These are phyloP conservation scores for Sepioteuthis lessoniana DNA, from an alignment of 2,888 invertebrate species.

Conservation along the genomic window DNA sequence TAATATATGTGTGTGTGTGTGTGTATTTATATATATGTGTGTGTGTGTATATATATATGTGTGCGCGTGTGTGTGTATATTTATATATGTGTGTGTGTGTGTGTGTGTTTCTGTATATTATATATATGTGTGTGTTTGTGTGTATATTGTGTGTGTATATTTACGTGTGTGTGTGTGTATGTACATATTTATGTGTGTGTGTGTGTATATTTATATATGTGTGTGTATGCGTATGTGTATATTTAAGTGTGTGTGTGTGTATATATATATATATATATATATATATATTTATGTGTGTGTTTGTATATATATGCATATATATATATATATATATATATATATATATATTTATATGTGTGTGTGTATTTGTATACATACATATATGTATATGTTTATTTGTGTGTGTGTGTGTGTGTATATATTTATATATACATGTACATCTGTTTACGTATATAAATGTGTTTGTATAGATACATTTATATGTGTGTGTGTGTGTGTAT, in stretches of 20 bases:
- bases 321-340: conserved; percentile 34
- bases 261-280: background rate
- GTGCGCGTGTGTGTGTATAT: background rate
- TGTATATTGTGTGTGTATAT: too few relatives aligned
- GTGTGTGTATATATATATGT: background rate
- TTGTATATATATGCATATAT: background rate
- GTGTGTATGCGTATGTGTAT: conserved; percentile 45
- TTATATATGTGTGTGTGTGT: background rate
- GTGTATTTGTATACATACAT: background rate
- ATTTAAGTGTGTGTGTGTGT: background rate
- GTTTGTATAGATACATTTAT: background rate
- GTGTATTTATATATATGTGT: background rate
- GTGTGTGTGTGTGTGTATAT: background rate
- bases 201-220: background rate
- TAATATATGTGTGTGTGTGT: too few relatives aligned
- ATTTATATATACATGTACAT: background rate
- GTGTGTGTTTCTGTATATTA: background rate
- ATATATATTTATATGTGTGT: background rate
- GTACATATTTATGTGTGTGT: conserved; percentile 1
- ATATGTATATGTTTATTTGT: too few relatives aligned
- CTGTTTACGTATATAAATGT: background rate
- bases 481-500: background rate
- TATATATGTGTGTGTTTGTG: too few relatives aligned
- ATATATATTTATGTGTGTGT: background rate
- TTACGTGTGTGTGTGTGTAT: background rate